Conservation (phyloP, 1,140 invertebrate genomes). For the Eumaeus atala region DNA sequence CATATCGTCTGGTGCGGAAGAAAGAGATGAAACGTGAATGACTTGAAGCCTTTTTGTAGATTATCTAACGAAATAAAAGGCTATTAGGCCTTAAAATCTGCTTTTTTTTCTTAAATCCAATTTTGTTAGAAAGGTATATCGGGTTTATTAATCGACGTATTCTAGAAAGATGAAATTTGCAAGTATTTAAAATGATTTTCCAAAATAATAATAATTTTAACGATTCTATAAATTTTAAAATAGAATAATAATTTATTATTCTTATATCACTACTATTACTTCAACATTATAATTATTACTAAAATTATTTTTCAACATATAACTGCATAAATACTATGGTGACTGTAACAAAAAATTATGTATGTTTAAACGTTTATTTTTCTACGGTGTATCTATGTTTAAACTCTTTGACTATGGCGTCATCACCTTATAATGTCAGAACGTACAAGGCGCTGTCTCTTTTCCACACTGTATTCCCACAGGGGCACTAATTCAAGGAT, state of each 20-base stretch:
- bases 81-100: too few species aligned
- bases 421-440: conserved; percentile 48
- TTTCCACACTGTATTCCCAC: conserved; percentile 44
- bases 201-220: too few species aligned
- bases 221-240: not conserved
- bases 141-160: too few species aligned
- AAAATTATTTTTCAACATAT: too few species aligned
- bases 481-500: conserved; percentile 58
- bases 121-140: too few species aligned
- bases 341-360: too few species aligned
- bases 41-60: conserved; percentile 34
- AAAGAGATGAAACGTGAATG: conserved; percentile 54
- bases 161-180: not conserved
- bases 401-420: conserved; percentile 35
- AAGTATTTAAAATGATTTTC: not conserved
- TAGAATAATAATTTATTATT: not conserved
- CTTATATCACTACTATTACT: too few species aligned
- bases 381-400: conserved; percentile 10
- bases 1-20: conserved; percentile 36
- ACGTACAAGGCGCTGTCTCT: conserved; percentile 34
- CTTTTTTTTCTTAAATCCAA: too few species aligned
- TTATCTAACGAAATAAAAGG: conserved; percentile 9
- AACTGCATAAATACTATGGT: too few species aligned
- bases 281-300: too few species aligned
- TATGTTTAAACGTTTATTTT: not conserved